Evolutionary conservation across 2,888 invertebrate genomes (phyloP), one percentile per base, ranked within the genome.

Genomic region (Carterocephalus palaemon): DNA sequence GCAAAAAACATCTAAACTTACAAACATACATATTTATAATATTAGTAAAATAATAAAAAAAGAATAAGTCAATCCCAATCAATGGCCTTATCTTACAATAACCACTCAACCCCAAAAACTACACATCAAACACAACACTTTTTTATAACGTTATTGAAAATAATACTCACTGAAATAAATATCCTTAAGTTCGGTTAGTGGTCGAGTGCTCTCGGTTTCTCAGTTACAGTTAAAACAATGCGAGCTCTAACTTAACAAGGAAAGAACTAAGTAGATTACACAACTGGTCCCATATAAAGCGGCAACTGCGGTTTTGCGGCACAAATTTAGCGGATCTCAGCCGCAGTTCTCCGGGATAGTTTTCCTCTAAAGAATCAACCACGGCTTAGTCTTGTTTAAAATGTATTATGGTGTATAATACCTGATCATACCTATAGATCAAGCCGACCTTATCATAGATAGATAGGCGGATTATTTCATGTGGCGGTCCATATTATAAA

Each of bases 201-300:
- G 41, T 33, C 34, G 26, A 42, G 33, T 26, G 41, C 33, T 36
- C 33, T 43, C 34, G 16, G 28, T 36, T 43, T 43, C 42, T 22
- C 26, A 33, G 33, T 33, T 34, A 12, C 13, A 42, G 17, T 34
- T 43, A 36, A 29, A 43, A 43, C 42, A 36, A 43, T 26, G 33
- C 28, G 8, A 39, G 26, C 37, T 37, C 17, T 20, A 29, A 20
- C 43, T 42, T 49, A 45, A 43, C 41, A 49, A 51, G 47, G 41
- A 50, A 51, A 49, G 51, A 46, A 49, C 48, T 47, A 47, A 53
- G 46, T 47, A 46, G 53, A 49, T 45, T 19, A 52, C 49, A 42
- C 45, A 51, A 49, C 38, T 53, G 42, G 56, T 54, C 48, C 54
- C 54, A 49, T 48, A 50, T 51, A 47, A 47, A 48, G 47, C 49